Base-by-base conservation (phyloP, 2,888 invertebrate genomes). In the Apeira syringaria region DNA sequence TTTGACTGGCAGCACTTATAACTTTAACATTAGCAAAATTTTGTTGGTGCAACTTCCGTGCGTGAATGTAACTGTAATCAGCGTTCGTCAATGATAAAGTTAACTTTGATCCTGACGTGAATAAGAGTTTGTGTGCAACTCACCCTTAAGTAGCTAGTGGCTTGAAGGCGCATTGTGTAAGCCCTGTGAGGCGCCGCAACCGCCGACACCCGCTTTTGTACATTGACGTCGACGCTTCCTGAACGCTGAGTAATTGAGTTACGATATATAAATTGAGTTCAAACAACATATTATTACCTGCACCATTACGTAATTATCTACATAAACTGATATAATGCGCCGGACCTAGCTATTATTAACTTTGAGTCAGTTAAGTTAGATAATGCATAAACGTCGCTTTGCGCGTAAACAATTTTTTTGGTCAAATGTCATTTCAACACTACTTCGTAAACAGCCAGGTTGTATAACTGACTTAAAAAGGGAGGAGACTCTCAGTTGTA, bases 171-270 rank as follows among this genome's bases (percentile, higher is more conserved):
- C 56, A 68, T 83, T 81, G 77, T 76, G 80, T 74, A 76, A 81
- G 63, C 64, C 61, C 56, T 61, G 51, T 54, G 49, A 62, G 55
- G 59, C 57, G 58, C 53, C 51, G 63, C 68, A 64, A 67, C 70
- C 61, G 4, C 15, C 53, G 50, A 63, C 68, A 64, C 67, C 70
- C 61, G 4, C 15, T 15, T 15, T 3, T 4, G 68, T 64, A 57
- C 64, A 31, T 31, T 41, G 43, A 48, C 46, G 58, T 58, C 69
- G 74, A 74, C 70, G 47, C 27, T 82, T 82, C 80, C 81, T 79
- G 69, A 68, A 71, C 69, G 70, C 68, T 56, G 63, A 71, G 71
- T 72, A 75, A 75, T 77, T 74, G 72, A 76, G 63, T 74, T 67
- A 68, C 63, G 64, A 73, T 68, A 68, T 68, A 68, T 64, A 64